Conservation (phyloP, 30 jellyfish, hydroid and myxozoan genomes). For the Cassiopea xamachana region DNA sequence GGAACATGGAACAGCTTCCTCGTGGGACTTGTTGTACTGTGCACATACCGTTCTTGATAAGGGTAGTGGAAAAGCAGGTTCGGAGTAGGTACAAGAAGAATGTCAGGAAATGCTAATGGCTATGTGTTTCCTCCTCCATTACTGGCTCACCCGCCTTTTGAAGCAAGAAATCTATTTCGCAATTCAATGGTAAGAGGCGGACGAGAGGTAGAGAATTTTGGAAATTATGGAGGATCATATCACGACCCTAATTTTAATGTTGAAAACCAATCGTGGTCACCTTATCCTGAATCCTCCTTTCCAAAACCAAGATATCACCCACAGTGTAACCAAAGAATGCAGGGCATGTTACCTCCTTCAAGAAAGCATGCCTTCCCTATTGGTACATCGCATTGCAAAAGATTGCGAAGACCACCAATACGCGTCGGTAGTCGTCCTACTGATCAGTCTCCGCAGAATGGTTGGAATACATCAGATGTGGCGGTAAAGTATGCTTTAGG, state of each 20-base stretch:
- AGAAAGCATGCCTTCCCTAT: too few relatives aligned
- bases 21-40: background rate
- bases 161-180: background rate
- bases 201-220: background rate
- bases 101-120: slow-evolving; percentile 47
- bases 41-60: background rate
- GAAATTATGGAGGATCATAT: background rate
- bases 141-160: background rate
- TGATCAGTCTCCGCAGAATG: too few relatives aligned
- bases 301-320: background rate
- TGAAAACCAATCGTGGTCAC: background rate
- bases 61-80: background rate
- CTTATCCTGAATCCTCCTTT: background rate
- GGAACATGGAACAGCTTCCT: background rate
- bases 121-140: slow-evolving; percentile 60
- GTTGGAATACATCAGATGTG: too few relatives aligned
- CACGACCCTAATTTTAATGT: background rate
- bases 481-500: too few relatives aligned
- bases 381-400: too few relatives aligned
- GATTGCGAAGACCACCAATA: too few relatives aligned
- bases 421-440: too few relatives aligned
- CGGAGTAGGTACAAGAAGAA: background rate
- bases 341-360: background rate
- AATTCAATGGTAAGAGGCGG: background rate
- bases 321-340: background rate